Evolutionary conservation across 35 echinoderm and acorn worm species (phyloP).

Genomic region (Lytechinus variegatus): DNA sequence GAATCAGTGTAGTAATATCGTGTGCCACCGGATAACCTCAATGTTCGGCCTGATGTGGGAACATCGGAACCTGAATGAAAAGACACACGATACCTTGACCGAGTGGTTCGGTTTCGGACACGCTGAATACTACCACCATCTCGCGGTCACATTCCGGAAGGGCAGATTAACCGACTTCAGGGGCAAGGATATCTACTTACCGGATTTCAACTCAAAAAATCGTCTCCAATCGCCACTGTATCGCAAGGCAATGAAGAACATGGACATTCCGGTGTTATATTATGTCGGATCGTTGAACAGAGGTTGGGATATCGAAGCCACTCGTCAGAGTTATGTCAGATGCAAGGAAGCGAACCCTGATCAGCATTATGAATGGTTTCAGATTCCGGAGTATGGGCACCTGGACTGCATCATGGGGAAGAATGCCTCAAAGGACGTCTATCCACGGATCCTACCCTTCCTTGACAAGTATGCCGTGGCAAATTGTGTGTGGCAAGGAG

Average conservation of each 20-base stretch:
- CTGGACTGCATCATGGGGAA: conserved; percentile 76
- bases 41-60: conserved; percentile 71
- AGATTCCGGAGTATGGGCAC: conserved; percentile 71
- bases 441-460: conserved; percentile 59
- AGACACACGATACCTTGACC: conserved; percentile 67
- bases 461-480: conserved; percentile 55
- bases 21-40: conserved; percentile 69
- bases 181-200: conserved; percentile 29
- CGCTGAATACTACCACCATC: conserved; percentile 48
- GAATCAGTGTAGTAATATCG: conserved; percentile 69
- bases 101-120: conserved; percentile 64
- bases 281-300: conserved; percentile 50
- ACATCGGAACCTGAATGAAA: conserved; percentile 68
- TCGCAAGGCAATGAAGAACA: not conserved
- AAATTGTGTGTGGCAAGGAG: not conserved
- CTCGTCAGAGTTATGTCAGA: conserved; percentile 45
- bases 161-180: conserved; percentile 24
- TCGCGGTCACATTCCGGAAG: conserved; percentile 51
- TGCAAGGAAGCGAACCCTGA: conserved; percentile 69
- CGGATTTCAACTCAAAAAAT: conserved; percentile 52
- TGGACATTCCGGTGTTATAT: not conserved
- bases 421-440: conserved; percentile 57
- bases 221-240: not conserved
- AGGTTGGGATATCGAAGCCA: conserved; percentile 67
- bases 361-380: conserved; percentile 65